Evolutionary conservation across 1,140 invertebrate species (phyloP), one percentile per base, ranked within the genome.

Genomic region (Ganaspis sp.): DNA sequence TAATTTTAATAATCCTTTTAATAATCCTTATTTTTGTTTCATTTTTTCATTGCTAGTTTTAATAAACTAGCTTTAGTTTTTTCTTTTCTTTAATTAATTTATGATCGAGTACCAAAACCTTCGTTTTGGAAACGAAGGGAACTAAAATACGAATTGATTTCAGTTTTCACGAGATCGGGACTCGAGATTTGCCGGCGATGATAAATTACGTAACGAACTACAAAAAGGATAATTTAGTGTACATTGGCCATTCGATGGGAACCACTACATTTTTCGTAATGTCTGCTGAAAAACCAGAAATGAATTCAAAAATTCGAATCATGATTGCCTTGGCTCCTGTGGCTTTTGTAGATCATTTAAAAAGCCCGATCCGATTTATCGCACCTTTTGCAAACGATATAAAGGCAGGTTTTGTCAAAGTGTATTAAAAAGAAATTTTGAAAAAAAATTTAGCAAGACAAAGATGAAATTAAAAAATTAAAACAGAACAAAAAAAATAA

Each of bases 271-370:
- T 93, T 82, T 94, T 94, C 80, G 92, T 93, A 2, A 93, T 95
- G 93, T 88, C 93, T 76, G 91, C 92, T 4, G 85, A 91, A 72
- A 87, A 88, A 64, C 93, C 94, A 0, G 89, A 94, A 49, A 92
- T 94, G 6, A 77, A 74, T 12, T 53, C 70, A 12, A 80, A 83
- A 91, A 82, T 94, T 17, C 86, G 91, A 87, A 87, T 91, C 76
- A 93, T 96, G 91, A 92, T 94, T 69, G 92, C 92, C 74, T 88
- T 98, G 42, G 96, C 95, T 0, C 97, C 97, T 1, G 93, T 97
- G 0, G 94, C 94, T 0, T 96, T 92, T 81, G 92, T 96, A 86
- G 91, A 92, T 0, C 90, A 96, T 75, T 92, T 96, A 3, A 93
- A 92, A 84, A 95, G 94, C 78, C 95, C 96, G 6, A 88, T 95